Evolutionary conservation across 2,888 invertebrate species (phyloP).

Genomic region (Meiosimyza decipiens): DNA sequence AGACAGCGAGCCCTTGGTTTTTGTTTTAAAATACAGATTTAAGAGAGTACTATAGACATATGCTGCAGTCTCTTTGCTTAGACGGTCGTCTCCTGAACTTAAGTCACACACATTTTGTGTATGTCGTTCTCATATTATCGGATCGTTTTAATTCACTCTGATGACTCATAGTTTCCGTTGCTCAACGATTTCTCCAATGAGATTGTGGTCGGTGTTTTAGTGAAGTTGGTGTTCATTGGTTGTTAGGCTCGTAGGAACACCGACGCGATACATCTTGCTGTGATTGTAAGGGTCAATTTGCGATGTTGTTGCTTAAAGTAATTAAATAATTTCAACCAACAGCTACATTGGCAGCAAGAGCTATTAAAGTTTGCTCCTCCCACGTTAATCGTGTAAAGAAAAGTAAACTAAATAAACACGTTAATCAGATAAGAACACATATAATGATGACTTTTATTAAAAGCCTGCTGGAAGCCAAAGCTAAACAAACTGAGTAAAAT

Average conservation of each 20-base stretch:
- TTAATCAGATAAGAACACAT: too few relatives aligned
- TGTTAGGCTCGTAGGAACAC: conserved; percentile 6
- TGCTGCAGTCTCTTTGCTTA: neutral
- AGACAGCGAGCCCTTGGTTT: conserved; percentile 2
- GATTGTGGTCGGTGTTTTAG: neutral
- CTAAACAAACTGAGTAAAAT: too few relatives aligned
- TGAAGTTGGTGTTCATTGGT: conserved; percentile 16
- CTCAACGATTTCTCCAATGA: neutral
- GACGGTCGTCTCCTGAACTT: neutral
- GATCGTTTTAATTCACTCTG: conserved; percentile 14
- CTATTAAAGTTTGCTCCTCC: conserved; percentile 24
- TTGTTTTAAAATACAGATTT: conserved; percentile 1
- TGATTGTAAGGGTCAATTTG: neutral
- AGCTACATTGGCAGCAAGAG: conserved; percentile 13
- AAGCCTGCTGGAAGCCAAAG: too few relatives aligned
- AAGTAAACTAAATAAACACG: conserved; percentile 11
- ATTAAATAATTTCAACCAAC: neutral
- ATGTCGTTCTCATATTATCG: neutral
- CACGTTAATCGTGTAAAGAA: neutral
- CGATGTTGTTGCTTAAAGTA: neutral
- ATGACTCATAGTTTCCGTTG: conserved; percentile 24
- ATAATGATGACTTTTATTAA: too few relatives aligned
- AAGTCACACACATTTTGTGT: neutral
- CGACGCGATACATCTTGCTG: neutral
- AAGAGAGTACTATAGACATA: conserved; percentile 24